Conservation (phyloP, 2,797 vertebrate species). For the Leptoclinus maculatus region DNA sequence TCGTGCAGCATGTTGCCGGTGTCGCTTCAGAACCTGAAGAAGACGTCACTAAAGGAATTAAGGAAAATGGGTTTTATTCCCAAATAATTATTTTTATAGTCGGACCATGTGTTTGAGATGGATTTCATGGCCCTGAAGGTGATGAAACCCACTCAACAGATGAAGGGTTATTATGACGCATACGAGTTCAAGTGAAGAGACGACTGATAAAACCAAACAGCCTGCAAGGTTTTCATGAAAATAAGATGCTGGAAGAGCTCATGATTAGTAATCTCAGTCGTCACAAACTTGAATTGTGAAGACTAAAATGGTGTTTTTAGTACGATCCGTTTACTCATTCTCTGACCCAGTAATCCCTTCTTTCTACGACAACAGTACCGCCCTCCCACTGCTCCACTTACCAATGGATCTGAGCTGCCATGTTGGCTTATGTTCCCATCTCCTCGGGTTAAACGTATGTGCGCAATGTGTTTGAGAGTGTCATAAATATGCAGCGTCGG, state of each 20-base stretch:
- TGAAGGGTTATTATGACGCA: not conserved
- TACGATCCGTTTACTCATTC: conserved; percentile 13
- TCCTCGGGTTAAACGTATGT: conserved; percentile 62
- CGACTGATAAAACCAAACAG: not conserved
- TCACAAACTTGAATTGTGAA: not conserved
- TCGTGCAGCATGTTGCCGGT: conserved; percentile 9
- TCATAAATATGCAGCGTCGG: no score
- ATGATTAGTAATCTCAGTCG: not conserved
- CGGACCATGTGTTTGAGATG: conserved; percentile 12
- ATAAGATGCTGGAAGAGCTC: not conserved
- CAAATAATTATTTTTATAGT: not conserved
- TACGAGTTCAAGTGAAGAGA: conserved; percentile 6
- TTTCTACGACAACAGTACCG: conserved; percentile 10
- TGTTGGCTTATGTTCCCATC: conserved; percentile 33
- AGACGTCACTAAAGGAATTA: conserved; percentile 26
- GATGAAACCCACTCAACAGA: conserved; percentile 26
- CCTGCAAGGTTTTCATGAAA: not conserved
- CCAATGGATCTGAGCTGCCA: conserved; percentile 25
- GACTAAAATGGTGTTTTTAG: not conserved
- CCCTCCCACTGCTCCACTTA: conserved; percentile 53
- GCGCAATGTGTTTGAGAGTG: conserved; percentile 31
- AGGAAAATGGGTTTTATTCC: conserved; percentile 28
- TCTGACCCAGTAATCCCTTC: conserved; percentile 33
- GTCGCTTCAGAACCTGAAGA: conserved; percentile 22
- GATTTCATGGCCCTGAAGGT: conserved; percentile 18